Evolutionary conservation across 2,888 invertebrate genomes (phyloP).

Genomic region (Epistrophe grossulariae): DNA sequence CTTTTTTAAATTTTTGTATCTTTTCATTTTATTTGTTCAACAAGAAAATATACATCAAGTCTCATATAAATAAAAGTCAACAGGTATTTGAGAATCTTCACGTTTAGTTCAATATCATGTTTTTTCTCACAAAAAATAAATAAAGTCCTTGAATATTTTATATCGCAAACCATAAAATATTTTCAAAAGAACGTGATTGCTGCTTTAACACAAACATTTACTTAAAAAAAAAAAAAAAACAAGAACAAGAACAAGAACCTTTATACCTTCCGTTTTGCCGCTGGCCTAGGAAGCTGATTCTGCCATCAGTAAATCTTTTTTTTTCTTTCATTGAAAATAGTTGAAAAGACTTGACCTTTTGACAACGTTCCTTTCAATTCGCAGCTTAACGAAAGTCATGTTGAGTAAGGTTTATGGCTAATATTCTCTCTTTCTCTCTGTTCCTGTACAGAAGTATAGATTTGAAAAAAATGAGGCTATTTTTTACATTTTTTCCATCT

Average conservation of each 20-base stretch:
- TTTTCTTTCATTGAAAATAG: conserved; percentile 17
- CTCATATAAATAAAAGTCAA: conserved; percentile 6
- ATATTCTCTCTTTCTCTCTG: background rate
- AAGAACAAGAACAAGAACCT: background rate
- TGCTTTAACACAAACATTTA: conserved; percentile 11
- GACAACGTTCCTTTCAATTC: background rate
- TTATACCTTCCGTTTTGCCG: background rate
- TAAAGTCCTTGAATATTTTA: conserved; percentile 6
- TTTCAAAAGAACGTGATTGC: conserved; percentile 19
- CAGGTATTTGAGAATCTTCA: background rate
- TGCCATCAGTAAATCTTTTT: background rate
- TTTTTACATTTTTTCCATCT: background rate
- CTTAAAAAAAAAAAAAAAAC: background rate
- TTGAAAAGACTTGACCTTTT: conserved; percentile 35
- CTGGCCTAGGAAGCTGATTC: conserved; percentile 5
- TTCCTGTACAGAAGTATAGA: background rate
- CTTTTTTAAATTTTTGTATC: background rate
- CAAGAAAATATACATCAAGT: background rate
- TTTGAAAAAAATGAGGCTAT: conserved; percentile 3
- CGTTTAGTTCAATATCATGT: background rate
- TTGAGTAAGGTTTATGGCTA: conserved; percentile 27
- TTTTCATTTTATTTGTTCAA: background rate
- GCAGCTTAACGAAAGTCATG: conserved; percentile 12
- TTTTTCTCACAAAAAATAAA: background rate
- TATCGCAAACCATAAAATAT: background rate